Base-by-base conservation (phyloP, 2,113 vertebrate genomes). In the Mirounga angustirostris region DNA sequence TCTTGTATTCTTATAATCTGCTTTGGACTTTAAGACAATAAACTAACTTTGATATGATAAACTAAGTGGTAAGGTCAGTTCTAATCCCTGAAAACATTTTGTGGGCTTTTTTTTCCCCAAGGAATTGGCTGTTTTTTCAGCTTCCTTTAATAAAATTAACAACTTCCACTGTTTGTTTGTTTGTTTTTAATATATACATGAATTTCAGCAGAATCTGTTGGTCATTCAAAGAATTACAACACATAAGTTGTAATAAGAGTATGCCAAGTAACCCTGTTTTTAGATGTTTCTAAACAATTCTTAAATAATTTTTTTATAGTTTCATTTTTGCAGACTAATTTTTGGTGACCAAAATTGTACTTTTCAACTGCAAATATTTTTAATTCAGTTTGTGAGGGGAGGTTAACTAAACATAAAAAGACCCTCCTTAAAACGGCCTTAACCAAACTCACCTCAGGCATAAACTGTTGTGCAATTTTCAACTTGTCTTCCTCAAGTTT, bases 401-500 rank as follows among this genome's bases (percentile, higher is more conserved):
- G 7, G 63, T 69, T 83, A 97, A 69, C 21, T 50, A 97, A 95
- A 97, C 28, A 92, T 61, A 94, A 90, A 4, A 84, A 83, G 76
- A 71, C 18, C 56, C 12, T 86, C 52, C 50, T 90, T 88, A 83
- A 95, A 94, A 83, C 26, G 43, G 52, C 30, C 52, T 89, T 58
- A 90, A 30, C 36, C 14, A 76, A 76, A 58, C 26, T 74, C 4
- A 40, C 22, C 16, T 69, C 12, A 73, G 36, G 5, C 73, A 85
- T 73, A 97, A 46, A 88, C 33, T 56, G 15, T 61, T 52, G 8
- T n/a, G 4, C 50, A 91, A 54, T 40, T 95, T 74, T 87, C 40
- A 61, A 78, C 46, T 83, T 83, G 40, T 69, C 58, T 93, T 87
- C 91, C 76, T 87, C 56, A 91, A 56, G 43, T 46, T 28, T 50